Conservation (phyloP, 2,113 vertebrate genomes). For the Megalops atlanticus region DNA sequence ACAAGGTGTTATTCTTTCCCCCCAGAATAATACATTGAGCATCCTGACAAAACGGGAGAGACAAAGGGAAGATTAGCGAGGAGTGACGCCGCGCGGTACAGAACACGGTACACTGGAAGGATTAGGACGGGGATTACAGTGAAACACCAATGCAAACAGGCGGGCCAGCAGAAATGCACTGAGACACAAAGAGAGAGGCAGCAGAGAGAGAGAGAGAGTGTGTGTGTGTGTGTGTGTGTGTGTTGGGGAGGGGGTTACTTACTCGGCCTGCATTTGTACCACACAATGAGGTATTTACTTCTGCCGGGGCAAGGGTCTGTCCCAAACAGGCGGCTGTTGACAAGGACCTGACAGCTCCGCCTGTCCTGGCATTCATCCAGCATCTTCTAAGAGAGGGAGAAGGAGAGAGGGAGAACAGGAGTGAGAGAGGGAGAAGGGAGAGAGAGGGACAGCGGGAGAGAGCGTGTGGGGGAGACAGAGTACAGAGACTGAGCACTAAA, state of each 20-base stretch:
- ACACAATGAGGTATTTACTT: constrained; percentile 83
- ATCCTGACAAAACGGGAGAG: constrained; percentile 33
- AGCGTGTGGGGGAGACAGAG: constrained; percentile 14
- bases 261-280: constrained; percentile 91
- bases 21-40: background rate
- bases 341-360: constrained; percentile 83
- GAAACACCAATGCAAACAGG: background rate
- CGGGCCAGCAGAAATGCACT: background rate
- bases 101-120: background rate
- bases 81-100: constrained; percentile 15
- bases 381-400: constrained; percentile 74
- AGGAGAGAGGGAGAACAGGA: constrained; percentile 17
- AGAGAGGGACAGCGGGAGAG: constrained; percentile 32
- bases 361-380: constrained; percentile 88
- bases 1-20: background rate
- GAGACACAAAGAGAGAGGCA: constrained; percentile 21
- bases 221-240: background rate
- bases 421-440: constrained; percentile 16
- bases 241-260: constrained; percentile 58
- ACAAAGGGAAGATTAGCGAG: constrained; percentile 1
- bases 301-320: constrained; percentile 80
- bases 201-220: constrained; percentile 4
- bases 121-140: constrained; percentile 50
- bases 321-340: constrained; percentile 85
- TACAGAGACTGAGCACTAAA: too few species aligned